A percentile compares a stretch with the other conserved stretches of the same genome.
These are phyloP conservation scores for Rhyacophila evoluta DNA, from an alignment of 2,888 invertebrate genomes.

Conservation along the genomic window DNA sequence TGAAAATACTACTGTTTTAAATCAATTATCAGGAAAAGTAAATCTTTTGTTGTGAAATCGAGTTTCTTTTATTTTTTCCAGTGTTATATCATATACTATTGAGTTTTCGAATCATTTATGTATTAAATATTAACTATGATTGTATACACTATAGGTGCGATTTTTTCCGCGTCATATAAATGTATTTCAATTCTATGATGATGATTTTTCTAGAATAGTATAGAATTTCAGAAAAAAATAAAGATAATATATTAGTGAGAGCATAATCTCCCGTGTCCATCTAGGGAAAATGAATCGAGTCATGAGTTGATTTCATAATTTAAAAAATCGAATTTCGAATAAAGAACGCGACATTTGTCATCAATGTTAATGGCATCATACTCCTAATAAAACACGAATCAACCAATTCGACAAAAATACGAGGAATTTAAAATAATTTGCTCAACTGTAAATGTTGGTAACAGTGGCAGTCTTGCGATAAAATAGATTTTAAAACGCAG, in stretches of 20 bases:
- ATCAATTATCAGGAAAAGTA: no score
- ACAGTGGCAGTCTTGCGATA: neutral
- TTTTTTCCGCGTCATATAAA: no score
- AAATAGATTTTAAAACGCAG: neutral
- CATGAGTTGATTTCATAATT: neutral
- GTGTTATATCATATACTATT: no score
- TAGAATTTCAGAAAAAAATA: no score
- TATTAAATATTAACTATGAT: no score
- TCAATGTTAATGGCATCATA: neutral
- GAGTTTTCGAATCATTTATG: no score
- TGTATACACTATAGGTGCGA: no score
- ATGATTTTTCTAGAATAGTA: neutral
- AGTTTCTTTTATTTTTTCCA: no score
- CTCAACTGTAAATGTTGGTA: neutral
- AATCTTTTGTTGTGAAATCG: no score
- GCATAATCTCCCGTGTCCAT: neutral
- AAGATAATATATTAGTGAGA: no score
- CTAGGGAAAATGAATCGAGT: slow-evolving; percentile 4
- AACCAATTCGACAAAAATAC: neutral
- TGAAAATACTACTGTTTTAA: no score
- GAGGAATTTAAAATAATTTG: neutral
- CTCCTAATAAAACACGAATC: neutral
- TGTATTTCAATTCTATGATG: no score
- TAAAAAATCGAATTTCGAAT: neutral
- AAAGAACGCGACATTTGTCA: neutral